Base-by-base conservation (phyloP, 2,888 invertebrate species). In the Operophtera brumata region DNA sequence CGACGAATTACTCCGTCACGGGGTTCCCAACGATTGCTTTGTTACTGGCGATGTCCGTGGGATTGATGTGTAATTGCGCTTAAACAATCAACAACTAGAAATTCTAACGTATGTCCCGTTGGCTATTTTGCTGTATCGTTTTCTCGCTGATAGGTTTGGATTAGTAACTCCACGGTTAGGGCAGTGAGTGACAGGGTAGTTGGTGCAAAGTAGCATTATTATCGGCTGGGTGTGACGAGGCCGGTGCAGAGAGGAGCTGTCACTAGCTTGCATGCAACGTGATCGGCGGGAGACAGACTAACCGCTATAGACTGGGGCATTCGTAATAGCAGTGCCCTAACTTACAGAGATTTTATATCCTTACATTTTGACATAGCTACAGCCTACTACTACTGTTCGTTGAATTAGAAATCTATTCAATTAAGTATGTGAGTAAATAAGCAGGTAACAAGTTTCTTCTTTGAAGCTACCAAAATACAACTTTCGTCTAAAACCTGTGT, bases 1-100 rank as follows among this genome's bases (percentile, higher is more conserved):
- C 86, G 80, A 82, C 82, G 87, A 86, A 89, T 89, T 90, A 90
- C 86, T 77, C 70, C 78, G 86, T 89, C 88, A 87, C 85, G 75
- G 73, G 71, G 71, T 73, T 78, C 73, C 82, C 80, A 86, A 77
- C 88, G 77, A 86, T 87, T 82, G 86, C 83, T 82, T 86, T 86
- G 86, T 85, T 82, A 76, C 81, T 70, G 80, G 66, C 76, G 75
- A 81, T 71, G 73, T 70, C 61, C 57, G 58, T 56, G 65, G 70
- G 73, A 78, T 74, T 72, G 78, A 78, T 71, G 59, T 47, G 41
- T 41, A 57, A 58, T 47, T 46, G 45, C 47, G 11, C 52, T 54
- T 32, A 49, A 54, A 59, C 64, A 62, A 57, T 54, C 56, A 48
- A 54, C 45, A 44, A 28, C 45, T 57, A 53, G 25, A 62, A 60